Conservation (phyloP, 2,113 vertebrate genomes). For the Hippocampus abdominalis region DNA sequence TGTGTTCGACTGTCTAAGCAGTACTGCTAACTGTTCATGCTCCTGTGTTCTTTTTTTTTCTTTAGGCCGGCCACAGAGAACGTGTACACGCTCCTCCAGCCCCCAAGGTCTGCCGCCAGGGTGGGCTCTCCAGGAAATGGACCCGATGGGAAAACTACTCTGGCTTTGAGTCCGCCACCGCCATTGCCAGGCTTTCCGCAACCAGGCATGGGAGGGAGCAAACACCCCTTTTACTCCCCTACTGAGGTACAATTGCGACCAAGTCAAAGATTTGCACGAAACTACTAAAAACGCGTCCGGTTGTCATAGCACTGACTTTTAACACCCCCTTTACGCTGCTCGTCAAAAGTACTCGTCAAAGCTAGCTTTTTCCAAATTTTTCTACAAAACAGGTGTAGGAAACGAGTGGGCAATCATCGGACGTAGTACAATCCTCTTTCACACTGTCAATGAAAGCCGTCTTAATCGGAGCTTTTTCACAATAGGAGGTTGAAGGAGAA, state of each 20-base stretch:
- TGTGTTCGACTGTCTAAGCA: no score
- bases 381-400: no score
- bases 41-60: background rate
- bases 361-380: no score
- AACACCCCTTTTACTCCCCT: slow-evolving; percentile 58
- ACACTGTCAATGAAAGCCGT: no score
- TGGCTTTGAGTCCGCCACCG: slow-evolving; percentile 43
- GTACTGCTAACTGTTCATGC: background rate
- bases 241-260: slow-evolving; percentile 54
- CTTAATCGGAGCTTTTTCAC: no score
- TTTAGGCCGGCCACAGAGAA: slow-evolving; percentile 66
- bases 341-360: no score
- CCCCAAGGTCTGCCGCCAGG: slow-evolving; percentile 48
- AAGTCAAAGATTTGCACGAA: background rate
- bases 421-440: no score
- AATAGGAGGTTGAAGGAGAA: no score
- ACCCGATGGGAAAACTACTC: slow-evolving; percentile 46
- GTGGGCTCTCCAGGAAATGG: slow-evolving; percentile 54
- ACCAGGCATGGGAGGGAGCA: slow-evolving; percentile 60
- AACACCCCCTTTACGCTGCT: no score
- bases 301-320: background rate
- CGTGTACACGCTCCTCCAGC: slow-evolving; percentile 67
- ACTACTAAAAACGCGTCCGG: background rate
- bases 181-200: slow-evolving; percentile 57
- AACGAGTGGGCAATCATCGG: no score